phyloP scores from a whole-genome alignment of 2,888 invertebrate genomes.

The Torymus texanus region DNA sequence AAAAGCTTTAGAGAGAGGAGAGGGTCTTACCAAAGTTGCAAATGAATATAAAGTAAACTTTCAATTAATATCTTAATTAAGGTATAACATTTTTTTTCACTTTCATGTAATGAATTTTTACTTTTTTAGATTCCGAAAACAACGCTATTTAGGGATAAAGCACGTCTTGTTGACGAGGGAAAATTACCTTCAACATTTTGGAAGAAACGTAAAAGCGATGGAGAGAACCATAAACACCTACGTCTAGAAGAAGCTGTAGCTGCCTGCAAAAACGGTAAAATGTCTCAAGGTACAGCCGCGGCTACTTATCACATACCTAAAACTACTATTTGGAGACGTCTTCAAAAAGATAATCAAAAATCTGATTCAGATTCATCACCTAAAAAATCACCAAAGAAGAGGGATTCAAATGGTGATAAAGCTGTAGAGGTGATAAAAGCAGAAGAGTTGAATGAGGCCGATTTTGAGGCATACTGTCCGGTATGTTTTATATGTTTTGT shows the following conservation, averaged over 20 bases:
- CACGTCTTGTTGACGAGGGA: slow-evolving; percentile 72
- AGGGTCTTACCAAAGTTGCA: slow-evolving; percentile 74
- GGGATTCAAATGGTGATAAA: slow-evolving; percentile 25
- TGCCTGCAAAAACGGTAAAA: slow-evolving; percentile 74
- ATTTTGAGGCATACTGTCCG: slow-evolving; percentile 53
- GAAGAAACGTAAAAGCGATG: slow-evolving; percentile 70
- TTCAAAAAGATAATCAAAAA: slow-evolving; percentile 69
- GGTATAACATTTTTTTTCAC: background rate
- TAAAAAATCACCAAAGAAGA: slow-evolving; percentile 37
- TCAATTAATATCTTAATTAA: slow-evolving; percentile 14
- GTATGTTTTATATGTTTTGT: slow-evolving; percentile 41
- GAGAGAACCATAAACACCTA: slow-evolving; percentile 68
- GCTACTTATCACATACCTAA: slow-evolving; percentile 74
- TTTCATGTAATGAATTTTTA: slow-evolving; percentile 10
- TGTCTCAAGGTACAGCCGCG: slow-evolving; percentile 75
- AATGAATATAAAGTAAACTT: slow-evolving; percentile 71
- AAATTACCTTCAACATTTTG: slow-evolving; percentile 71
- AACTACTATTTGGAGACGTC: slow-evolving; percentile 75
- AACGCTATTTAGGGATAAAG: slow-evolving; percentile 74
- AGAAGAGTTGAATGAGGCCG: slow-evolving; percentile 46
- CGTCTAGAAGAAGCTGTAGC: slow-evolving; percentile 74
- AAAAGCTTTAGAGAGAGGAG: slow-evolving; percentile 73
- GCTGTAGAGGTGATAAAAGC: slow-evolving; percentile 15
- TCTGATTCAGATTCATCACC: background rate
- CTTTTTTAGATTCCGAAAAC: slow-evolving; percentile 74